phyloP scores from a whole-genome alignment of 1,140 invertebrate species.

The Diachasmimorpha longicaudata region DNA sequence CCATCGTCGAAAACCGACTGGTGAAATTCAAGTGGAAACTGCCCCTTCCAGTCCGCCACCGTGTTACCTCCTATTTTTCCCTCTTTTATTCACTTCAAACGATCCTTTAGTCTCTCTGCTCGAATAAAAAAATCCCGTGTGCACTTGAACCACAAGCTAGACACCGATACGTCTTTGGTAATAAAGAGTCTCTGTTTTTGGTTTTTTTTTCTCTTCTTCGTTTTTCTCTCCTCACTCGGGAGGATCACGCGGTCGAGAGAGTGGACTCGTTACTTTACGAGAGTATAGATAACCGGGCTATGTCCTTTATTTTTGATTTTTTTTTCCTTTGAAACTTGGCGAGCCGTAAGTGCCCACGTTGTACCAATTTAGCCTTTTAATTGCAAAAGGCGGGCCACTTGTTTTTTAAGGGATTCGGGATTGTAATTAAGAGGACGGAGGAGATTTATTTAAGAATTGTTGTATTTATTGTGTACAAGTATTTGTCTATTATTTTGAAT shows the following conservation, averaged over 20 bases:
- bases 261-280: conserved; percentile 10
- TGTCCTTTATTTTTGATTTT: not conserved
- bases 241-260: conserved; percentile 8
- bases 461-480: not conserved
- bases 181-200: not conserved
- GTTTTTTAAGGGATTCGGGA: not conserved
- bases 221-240: not conserved
- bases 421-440: not conserved
- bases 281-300: not conserved
- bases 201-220: not conserved
- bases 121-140: not conserved
- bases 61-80: not conserved
- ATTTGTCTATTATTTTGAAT: not conserved
- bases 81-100: not conserved
- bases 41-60: not conserved
- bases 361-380: conserved; percentile 10
- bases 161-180: conserved; percentile 2
- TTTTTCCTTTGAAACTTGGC: not conserved
- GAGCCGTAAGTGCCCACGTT: conserved; percentile 1
- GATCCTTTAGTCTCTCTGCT: not conserved
- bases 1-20: conserved; percentile 28
- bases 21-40: not conserved
- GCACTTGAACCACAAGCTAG: not conserved
- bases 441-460: not conserved
- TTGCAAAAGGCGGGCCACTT: conserved; percentile 4